Evolutionary conservation across 2,888 invertebrate genomes (phyloP).

Genomic region (Chymomyza procnemis): DNA sequence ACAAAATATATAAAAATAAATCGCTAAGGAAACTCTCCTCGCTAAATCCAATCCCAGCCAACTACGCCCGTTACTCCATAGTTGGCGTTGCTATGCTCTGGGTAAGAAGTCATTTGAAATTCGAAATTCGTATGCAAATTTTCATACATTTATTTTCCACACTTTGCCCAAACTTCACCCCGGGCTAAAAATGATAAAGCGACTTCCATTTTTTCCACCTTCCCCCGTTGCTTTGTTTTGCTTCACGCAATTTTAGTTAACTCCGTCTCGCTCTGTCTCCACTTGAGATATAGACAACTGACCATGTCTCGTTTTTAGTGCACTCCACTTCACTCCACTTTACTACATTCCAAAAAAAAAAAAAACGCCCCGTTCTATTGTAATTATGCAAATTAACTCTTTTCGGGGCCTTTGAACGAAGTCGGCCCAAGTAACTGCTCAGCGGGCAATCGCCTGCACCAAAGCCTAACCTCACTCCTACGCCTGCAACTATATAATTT

Average conservation of each 20-base stretch:
- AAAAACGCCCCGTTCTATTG: slow-evolving; percentile 35
- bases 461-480: slow-evolving; percentile 12
- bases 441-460: slow-evolving; percentile 44
- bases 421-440: slow-evolving; percentile 39
- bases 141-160: slow-evolving; percentile 72
- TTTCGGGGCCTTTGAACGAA: slow-evolving; percentile 63
- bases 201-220: slow-evolving; percentile 65
- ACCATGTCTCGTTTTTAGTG: neutral
- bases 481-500: neutral
- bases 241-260: slow-evolving; percentile 44
- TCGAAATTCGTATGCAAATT: slow-evolving; percentile 71
- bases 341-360: neutral
- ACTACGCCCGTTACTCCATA: slow-evolving; percentile 24
- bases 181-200: slow-evolving; percentile 72
- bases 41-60: too few relatives aligned
- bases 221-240: slow-evolving; percentile 16
- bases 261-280: slow-evolving; percentile 2
- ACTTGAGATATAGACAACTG: slow-evolving; percentile 5
- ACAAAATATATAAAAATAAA: too few relatives aligned
- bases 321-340: too few relatives aligned
- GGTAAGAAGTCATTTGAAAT: slow-evolving; percentile 56
- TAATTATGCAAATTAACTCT: slow-evolving; percentile 72
- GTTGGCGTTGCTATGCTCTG: neutral
- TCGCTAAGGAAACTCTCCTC: too few relatives aligned
- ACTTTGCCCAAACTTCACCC: slow-evolving; percentile 67